These are phyloP conservation scores for Pollenia amentaria DNA, from an alignment of 2,888 invertebrate genomes.

Conservation along the genomic window DNA sequence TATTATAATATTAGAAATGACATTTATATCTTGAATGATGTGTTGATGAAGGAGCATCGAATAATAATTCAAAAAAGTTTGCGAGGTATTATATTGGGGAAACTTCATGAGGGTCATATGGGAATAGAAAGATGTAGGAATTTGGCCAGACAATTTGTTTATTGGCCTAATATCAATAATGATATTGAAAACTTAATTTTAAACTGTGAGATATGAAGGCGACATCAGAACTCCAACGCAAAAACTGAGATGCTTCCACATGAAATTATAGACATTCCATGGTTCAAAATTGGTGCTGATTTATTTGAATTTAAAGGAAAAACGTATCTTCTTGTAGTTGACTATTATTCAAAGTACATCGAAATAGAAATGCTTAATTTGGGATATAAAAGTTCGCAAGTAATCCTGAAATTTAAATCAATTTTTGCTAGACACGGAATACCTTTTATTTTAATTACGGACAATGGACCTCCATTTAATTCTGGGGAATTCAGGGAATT, in stretches of 20 bases:
- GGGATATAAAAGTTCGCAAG: background rate
- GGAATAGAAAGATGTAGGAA: constrained; percentile 4
- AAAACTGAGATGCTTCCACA: background rate
- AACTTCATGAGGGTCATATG: constrained; percentile 1
- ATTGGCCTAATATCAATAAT: background rate
- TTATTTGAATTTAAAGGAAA: background rate
- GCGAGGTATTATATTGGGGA: background rate
- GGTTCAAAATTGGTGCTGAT: background rate
- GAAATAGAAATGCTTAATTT: background rate
- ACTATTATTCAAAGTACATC: background rate
- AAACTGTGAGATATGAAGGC: background rate
- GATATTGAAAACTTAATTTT: background rate
- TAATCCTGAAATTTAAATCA: constrained; percentile 5
- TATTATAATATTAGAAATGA: constrained; percentile 2
- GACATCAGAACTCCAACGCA: background rate
- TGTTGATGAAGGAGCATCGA: background rate
- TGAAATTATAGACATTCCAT: background rate
- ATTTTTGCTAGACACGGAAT: constrained; percentile 2
- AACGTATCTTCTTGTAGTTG: too few species aligned
- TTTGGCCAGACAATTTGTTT: background rate
- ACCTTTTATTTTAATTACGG: background rate
- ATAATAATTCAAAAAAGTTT: background rate
- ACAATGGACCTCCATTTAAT: background rate
- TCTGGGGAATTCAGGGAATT: too few species aligned
- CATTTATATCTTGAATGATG: background rate